These are phyloP conservation scores for Venturia canescens DNA, from an alignment of 1,140 invertebrate genomes.

Conservation along the genomic window DNA sequence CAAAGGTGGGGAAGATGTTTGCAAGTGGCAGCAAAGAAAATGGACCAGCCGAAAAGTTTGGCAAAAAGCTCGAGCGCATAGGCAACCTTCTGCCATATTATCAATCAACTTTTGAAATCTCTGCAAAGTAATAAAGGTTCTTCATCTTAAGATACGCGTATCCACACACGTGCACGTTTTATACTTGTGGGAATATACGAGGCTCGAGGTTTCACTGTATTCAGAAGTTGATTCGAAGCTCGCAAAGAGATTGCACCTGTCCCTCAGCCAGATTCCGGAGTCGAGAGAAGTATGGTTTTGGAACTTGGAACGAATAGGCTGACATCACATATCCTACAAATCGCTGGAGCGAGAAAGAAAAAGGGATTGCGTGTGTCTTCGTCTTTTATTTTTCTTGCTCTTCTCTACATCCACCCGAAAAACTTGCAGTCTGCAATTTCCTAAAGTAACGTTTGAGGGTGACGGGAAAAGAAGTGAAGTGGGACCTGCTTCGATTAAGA, in stretches of 20 bases:
- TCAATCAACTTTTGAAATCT: background rate
- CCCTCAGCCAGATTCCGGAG: too few species aligned
- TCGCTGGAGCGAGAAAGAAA: background rate
- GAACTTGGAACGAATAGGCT: too few species aligned
- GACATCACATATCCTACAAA: background rate
- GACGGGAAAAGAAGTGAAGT: background rate
- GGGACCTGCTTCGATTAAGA: too few species aligned
- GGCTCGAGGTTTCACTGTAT: background rate
- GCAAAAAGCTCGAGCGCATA: too few species aligned
- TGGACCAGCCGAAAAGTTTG: too few species aligned
- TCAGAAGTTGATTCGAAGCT: too few species aligned
- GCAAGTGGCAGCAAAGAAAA: too few species aligned
- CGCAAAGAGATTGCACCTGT: too few species aligned
- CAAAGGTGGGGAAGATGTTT: too few species aligned
- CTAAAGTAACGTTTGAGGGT: slow-evolving; percentile 59
- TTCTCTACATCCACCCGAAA: slow-evolving; percentile 35
- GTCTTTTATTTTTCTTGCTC: background rate
- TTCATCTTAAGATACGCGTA: background rate
- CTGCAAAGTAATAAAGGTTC: background rate
- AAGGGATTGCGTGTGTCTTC: background rate
- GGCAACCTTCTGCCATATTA: background rate
- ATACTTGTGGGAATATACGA: background rate
- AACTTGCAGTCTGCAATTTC: slow-evolving; percentile 62
- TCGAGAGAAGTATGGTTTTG: too few species aligned
- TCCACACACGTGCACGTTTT: background rate